These are phyloP conservation scores for Elgaria multicarinata DNA, from an alignment of 2,113 vertebrate genomes.

Conservation along the genomic window DNA sequence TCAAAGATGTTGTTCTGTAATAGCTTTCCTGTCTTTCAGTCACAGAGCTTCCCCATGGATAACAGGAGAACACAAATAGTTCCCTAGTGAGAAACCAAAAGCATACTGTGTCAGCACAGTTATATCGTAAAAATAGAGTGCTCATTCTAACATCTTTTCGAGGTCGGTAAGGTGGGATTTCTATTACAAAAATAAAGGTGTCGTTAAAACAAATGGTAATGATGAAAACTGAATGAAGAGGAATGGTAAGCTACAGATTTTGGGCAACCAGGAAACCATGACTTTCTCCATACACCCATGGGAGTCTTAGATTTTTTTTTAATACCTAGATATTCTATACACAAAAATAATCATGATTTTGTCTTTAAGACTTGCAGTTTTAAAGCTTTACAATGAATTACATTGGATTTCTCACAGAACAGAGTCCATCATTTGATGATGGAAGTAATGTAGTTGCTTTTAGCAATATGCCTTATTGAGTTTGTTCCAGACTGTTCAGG, in stretches of 20 bases:
- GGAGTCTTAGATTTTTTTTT: no score
- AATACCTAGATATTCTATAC: neutral
- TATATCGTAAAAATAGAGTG: conserved; percentile 8
- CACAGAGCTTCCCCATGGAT: conserved; percentile 51
- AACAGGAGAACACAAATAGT: conserved; percentile 39
- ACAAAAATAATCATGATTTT: neutral
- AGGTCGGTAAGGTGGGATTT: conserved; percentile 14
- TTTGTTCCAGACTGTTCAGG: neutral
- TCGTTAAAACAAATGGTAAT: conserved; percentile 19
- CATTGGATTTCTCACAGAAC: conserved; percentile 12
- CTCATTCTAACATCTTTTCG: conserved; percentile 36
- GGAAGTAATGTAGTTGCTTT: conserved; percentile 1
- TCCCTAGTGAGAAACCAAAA: conserved; percentile 56
- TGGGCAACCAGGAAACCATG: neutral
- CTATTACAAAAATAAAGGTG: conserved; percentile 7
- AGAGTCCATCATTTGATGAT: conserved; percentile 15
- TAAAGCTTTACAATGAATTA: conserved; percentile 1
- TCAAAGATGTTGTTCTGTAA: conserved; percentile 29
- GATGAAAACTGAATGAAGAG: conserved; percentile 34
- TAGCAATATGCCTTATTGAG: conserved; percentile 9
- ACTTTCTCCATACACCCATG: neutral
- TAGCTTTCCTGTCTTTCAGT: conserved; percentile 48
- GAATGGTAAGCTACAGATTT: conserved; percentile 26
- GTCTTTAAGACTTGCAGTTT: conserved; percentile 6
- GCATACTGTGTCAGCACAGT: neutral